Percentiles rank a stretch among this genome's conserved stretches.
These are phyloP conservation scores for Noctua janthe DNA, from an alignment of 2,888 invertebrate genomes.

Conservation along the genomic window DNA sequence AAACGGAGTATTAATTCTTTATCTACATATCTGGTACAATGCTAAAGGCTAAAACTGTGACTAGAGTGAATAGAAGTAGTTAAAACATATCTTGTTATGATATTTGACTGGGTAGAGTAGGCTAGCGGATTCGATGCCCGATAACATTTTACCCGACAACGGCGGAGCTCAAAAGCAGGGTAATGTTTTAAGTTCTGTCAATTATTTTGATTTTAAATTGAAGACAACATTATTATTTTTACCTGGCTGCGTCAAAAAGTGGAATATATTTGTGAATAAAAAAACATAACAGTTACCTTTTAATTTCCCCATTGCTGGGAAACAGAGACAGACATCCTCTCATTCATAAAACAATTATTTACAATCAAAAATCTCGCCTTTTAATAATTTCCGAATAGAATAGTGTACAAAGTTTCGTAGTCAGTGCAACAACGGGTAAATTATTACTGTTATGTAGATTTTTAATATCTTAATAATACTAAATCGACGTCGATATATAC, in stretches of 20 bases:
- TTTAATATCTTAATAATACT: slow-evolving; percentile 55
- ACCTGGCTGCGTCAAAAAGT: no score
- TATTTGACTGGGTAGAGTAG: slow-evolving; percentile 64
- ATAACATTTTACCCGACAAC: slow-evolving; percentile 29
- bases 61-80: slow-evolving; percentile 35
- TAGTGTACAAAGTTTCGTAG: slow-evolving; percentile 8
- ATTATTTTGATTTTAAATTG: neutral
- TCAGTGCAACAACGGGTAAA: slow-evolving; percentile 48
- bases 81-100: slow-evolving; percentile 70
- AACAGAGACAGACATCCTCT: no score
- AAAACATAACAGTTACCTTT: no score
- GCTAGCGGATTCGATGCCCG: slow-evolving; percentile 43
- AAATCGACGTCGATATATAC: slow-evolving; percentile 43
- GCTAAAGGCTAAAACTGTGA: slow-evolving; percentile 39
- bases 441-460: slow-evolving; percentile 62
- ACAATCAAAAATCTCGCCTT: neutral
- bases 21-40: neutral
- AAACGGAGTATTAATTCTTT: slow-evolving; percentile 16
- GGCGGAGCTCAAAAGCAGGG: neutral
- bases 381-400: neutral
- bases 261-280: no score
- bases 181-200: neutral
- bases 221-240: neutral
- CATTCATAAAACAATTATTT: neutral
- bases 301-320: no score